Evolutionary conservation across 2,888 invertebrate genomes (phyloP), one percentile per base, ranked within the genome.

Genomic region (Dicyrtoma fusca): DNA sequence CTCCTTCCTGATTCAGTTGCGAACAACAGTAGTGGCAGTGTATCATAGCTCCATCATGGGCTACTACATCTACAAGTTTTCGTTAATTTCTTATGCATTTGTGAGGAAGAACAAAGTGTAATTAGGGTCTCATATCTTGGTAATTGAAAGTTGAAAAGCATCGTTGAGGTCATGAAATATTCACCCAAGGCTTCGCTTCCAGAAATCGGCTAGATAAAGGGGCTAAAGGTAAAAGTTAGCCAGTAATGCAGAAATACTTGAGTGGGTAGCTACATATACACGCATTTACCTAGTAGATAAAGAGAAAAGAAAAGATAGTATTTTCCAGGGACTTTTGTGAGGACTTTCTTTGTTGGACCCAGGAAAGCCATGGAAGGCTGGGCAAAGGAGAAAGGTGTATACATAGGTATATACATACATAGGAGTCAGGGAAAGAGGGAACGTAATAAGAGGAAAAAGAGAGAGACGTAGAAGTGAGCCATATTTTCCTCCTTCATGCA

Each of bases 131-230:
- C 71, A 68, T 71, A 68, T 65, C 62, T 69, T 44, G 42, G 68
- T 74, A 74, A 74, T 74, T 74, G 74, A 74, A 74, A 71, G 69
- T 74, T 74, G 69, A 72, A 74, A 74, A 57, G 71, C 51, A 72
- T 59, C 59, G 68, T 53, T 62, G 71, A 51, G 62, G 69, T 61
- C 59, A 68, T 68, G 57, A 68, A 68, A 68, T 68, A 68, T 68
- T 68, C 53, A 68, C 21, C 42, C 42, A 68, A 64, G 68, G 44
- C 42, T 34, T 34, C 19, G 55, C 66, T 51, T 17, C 14, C 49
- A 49, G 3, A 53, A 19, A 17, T 19, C n/a, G 17, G 19, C 17
- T 19, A 21, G 19, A 25, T 14, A 23, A 51, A 68, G 57, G 57
- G 44, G 45, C 55, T 68, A 21, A 57, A 68, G 57, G 44, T 68